These are phyloP conservation scores for Drosophila birchii DNA, from an alignment of 2,888 invertebrate genomes.

Conservation along the genomic window DNA sequence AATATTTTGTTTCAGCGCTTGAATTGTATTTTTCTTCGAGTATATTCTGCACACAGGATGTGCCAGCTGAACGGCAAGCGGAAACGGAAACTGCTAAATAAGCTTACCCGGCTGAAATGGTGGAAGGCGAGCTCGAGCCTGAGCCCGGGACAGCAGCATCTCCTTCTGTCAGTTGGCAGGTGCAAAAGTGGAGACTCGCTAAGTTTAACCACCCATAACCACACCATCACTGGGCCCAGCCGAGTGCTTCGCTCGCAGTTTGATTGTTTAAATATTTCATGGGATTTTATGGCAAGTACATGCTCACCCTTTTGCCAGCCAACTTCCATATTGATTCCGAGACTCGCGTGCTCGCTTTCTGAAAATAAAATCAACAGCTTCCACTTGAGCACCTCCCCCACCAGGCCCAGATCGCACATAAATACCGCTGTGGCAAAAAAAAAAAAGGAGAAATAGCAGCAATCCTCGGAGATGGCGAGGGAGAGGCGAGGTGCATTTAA, in stretches of 20 bases:
- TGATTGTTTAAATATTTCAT: conserved; percentile 77
- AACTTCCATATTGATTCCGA: conserved; percentile 29
- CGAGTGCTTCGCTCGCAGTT: conserved; percentile 45
- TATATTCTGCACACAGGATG: conserved; percentile 51
- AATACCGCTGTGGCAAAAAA: conserved; percentile 22
- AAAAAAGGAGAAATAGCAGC: neutral
- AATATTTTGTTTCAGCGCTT: neutral
- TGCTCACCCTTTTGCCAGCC: conserved; percentile 34
- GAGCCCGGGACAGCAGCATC: conserved; percentile 17
- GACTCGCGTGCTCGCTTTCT: conserved; percentile 21
- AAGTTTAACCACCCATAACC: conserved; percentile 46
- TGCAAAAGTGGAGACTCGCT: conserved; percentile 68
- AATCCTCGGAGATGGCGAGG: conserved; percentile 17
- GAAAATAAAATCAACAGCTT: conserved; percentile 48
- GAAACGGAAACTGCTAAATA: conserved; percentile 80
- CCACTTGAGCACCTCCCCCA: conserved; percentile 50
- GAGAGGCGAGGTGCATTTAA: conserved; percentile 59
- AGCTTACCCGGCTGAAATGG: conserved; percentile 54
- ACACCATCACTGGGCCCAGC: conserved; percentile 55
- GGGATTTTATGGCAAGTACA: conserved; percentile 56
- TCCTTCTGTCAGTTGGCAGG: conserved; percentile 65
- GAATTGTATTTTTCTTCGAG: neutral
- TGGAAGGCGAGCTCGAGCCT: neutral
- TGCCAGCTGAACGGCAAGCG: conserved; percentile 71
- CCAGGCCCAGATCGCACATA: conserved; percentile 33